Evolutionary conservation across 1,140 invertebrate species (phyloP).

Genomic region (Medauroidea extradentata): DNA sequence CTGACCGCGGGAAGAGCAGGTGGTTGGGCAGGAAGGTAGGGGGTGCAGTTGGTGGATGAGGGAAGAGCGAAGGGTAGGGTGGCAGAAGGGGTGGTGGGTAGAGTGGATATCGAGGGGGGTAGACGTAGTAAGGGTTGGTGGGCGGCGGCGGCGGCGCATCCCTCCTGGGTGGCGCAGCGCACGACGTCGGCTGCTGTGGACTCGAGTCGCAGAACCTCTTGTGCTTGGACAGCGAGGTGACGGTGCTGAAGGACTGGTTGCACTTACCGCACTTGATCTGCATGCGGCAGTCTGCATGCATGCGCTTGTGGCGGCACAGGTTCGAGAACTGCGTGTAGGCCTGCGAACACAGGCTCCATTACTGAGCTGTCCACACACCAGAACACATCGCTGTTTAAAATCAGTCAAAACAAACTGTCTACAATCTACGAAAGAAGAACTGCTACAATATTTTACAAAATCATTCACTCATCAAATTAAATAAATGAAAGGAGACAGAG

Average conservation of each 20-base stretch:
- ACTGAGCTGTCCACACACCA: background rate
- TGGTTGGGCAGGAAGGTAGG: slow-evolving; percentile 50
- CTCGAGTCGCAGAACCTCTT: slow-evolving; percentile 77
- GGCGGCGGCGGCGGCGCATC: slow-evolving; percentile 47
- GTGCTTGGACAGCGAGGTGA: slow-evolving; percentile 78
- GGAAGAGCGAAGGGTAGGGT: slow-evolving; percentile 56
- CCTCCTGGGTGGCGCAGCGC: too few species aligned
- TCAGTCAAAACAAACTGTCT: too few species aligned
- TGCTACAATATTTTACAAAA: too few species aligned
- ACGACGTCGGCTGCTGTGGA: slow-evolving; percentile 42
- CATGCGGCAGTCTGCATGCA: slow-evolving; percentile 89
- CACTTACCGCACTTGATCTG: slow-evolving; percentile 91
- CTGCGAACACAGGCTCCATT: slow-evolving; percentile 54
- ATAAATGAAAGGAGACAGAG: too few species aligned
- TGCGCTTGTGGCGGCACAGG: slow-evolving; percentile 96
- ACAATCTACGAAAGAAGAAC: too few species aligned
- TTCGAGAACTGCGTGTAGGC: slow-evolving; percentile 99
- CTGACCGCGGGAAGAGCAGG: slow-evolving; percentile 45
- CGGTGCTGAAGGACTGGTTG: slow-evolving; percentile 83
- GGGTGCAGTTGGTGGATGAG: slow-evolving; percentile 40
- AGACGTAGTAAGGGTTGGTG: slow-evolving; percentile 63
- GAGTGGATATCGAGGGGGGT: slow-evolving; percentile 52
- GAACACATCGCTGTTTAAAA: too few species aligned
- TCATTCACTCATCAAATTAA: too few species aligned
- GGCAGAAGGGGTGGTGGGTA: slow-evolving; percentile 56